These are phyloP conservation scores for Phrixothrix hirtus DNA, from an alignment of 2,888 invertebrate genomes.

Conservation along the genomic window DNA sequence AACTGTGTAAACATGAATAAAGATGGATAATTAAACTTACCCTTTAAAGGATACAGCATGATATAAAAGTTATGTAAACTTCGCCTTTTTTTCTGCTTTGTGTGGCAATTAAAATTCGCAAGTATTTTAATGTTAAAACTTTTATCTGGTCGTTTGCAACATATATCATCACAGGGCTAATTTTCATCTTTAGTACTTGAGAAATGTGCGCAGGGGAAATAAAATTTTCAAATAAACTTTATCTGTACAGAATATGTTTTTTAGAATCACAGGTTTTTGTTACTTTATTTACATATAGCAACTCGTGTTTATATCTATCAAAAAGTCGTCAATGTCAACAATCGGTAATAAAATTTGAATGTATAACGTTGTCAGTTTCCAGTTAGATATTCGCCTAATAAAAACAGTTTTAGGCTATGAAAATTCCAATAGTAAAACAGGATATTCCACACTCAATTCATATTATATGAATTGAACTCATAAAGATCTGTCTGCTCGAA, in stretches of 20 bases:
- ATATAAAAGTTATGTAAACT: neutral
- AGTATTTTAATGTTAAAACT: slow-evolving; percentile 5
- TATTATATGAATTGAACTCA: slow-evolving; percentile 27
- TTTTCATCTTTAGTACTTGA: slow-evolving; percentile 6
- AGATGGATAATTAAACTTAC: neutral
- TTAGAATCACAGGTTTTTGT: no score
- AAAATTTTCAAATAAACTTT: neutral
- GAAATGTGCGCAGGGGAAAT: slow-evolving; percentile 5
- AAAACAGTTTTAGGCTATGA: slow-evolving; percentile 7
- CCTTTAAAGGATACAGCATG: neutral
- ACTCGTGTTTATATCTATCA: slow-evolving; percentile 13
- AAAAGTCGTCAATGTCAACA: slow-evolving; percentile 12
- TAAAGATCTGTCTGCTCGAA: slow-evolving; percentile 25
- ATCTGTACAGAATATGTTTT: neutral
- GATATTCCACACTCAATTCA: slow-evolving; percentile 21
- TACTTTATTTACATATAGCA: no score
- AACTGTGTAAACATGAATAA: neutral
- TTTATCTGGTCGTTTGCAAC: neutral
- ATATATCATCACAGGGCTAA: slow-evolving; percentile 1
- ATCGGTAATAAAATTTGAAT: slow-evolving; percentile 13
- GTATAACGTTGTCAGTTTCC: slow-evolving; percentile 11
- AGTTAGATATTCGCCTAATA: slow-evolving; percentile 9
- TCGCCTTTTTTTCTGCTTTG: neutral
- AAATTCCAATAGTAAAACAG: slow-evolving; percentile 17
- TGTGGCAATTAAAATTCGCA: neutral